Conservation (phyloP, 2,113 vertebrate species). For the Dasyornis broadbenti region DNA sequence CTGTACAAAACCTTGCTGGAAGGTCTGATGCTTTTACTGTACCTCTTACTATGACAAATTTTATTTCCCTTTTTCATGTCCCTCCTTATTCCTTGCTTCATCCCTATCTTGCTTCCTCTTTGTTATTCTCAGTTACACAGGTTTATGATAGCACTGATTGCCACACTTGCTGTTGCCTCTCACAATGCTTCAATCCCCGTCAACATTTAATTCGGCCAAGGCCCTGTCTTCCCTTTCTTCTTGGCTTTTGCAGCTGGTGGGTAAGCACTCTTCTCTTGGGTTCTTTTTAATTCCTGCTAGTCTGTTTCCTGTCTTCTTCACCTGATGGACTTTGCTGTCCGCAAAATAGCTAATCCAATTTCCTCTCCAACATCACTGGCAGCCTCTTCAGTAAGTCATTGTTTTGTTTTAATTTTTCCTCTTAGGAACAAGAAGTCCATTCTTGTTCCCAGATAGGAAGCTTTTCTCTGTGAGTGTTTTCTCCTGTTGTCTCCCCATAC, state of each 20-base stretch:
- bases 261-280: not conserved
- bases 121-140: not conserved
- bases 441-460: not conserved
- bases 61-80: slow-evolving; percentile 42
- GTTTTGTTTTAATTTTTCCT: not conserved
- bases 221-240: not conserved
- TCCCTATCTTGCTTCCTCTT: not conserved
- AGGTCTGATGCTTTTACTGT: not conserved
- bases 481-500: not conserved
- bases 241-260: not conserved
- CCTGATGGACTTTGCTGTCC: not conserved
- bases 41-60: not conserved
- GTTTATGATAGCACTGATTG: not conserved
- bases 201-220: not conserved
- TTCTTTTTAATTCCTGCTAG: not conserved
- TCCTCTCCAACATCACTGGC: not conserved
- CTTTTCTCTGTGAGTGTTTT: not conserved
- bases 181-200: not conserved
- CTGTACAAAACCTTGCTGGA: not conserved
- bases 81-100: not conserved
- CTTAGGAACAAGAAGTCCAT: not conserved
- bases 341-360: not conserved
- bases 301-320: not conserved
- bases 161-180: not conserved
- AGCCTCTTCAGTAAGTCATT: not conserved